phyloP scores from a whole-genome alignment of 2,113 vertebrate species.

The Lutjanus erythropterus region DNA sequence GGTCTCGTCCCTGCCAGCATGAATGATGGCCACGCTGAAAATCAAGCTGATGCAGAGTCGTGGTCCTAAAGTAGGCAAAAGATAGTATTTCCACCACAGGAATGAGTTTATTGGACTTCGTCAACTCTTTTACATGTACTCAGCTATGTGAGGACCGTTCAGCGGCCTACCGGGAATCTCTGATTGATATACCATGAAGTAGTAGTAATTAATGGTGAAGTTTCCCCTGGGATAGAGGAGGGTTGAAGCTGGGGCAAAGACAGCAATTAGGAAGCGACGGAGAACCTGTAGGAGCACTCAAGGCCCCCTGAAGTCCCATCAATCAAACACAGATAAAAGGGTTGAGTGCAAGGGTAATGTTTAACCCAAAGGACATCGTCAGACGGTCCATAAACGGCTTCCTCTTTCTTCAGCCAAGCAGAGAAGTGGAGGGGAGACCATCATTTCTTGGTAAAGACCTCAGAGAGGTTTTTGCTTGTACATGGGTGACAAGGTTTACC shows the following conservation, averaged over 20 bases:
- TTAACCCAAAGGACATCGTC: slow-evolving; percentile 70
- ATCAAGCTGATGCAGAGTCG: slow-evolving; percentile 35
- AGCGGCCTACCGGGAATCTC: slow-evolving; percentile 38
- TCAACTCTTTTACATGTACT: slow-evolving; percentile 24
- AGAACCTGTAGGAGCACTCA: slow-evolving; percentile 74
- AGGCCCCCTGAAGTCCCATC: slow-evolving; percentile 73
- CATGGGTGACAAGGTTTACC: slow-evolving; percentile 33
- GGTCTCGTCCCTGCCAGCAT: neutral
- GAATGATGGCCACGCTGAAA: slow-evolving; percentile 34
- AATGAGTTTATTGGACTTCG: slow-evolving; percentile 45
- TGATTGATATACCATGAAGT: slow-evolving; percentile 80
- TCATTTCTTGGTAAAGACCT: slow-evolving; percentile 36
- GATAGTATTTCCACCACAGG: slow-evolving; percentile 35
- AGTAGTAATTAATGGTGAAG: slow-evolving; percentile 77
- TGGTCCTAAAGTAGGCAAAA: slow-evolving; percentile 45
- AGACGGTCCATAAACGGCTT: slow-evolving; percentile 73
- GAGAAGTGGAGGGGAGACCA: slow-evolving; percentile 38
- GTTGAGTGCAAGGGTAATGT: slow-evolving; percentile 68
- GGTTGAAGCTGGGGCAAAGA: slow-evolving; percentile 65
- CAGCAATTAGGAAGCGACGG: slow-evolving; percentile 62
- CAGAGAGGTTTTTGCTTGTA: slow-evolving; percentile 18
- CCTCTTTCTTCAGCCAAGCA: slow-evolving; percentile 63
- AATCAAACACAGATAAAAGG: slow-evolving; percentile 81
- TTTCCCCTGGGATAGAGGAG: slow-evolving; percentile 50
- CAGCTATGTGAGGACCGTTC: slow-evolving; percentile 22